Conservation (phyloP, 2,797 vertebrate genomes). For the Dendrocincla fuliginosa region DNA sequence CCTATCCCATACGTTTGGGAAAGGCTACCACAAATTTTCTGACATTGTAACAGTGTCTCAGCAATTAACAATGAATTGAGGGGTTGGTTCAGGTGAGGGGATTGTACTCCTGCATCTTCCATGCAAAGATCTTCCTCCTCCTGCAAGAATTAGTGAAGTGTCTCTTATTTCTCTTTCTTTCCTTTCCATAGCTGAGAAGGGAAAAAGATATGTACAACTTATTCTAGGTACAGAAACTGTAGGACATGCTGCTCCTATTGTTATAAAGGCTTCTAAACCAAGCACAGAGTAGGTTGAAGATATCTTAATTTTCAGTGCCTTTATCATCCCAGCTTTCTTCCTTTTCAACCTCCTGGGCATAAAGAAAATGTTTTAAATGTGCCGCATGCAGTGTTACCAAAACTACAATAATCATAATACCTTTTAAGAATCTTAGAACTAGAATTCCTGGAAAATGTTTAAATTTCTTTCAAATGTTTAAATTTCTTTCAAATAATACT, state of each 20-base stretch:
- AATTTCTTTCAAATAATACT: neutral
- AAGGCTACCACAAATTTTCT: neutral
- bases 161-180: neutral
- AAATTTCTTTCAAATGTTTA: neutral
- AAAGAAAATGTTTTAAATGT: neutral
- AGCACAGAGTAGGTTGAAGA: neutral
- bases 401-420: neutral
- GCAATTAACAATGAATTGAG: neutral
- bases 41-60: neutral
- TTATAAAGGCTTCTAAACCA: neutral
- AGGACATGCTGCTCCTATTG: neutral
- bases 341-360: neutral
- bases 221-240: neutral
- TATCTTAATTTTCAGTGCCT: neutral
- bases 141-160: neutral
- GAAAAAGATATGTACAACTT: neutral
- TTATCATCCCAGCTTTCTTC: neutral
- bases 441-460: neutral
- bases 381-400: rapidly evolving
- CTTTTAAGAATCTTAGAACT: neutral
- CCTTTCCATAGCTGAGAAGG: neutral
- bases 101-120: neutral
- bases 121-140: neutral
- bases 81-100: neutral
- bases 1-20: neutral